Evolutionary conservation across 1,140 invertebrate species (phyloP), one percentile per base, ranked within the genome.

Genomic region (Brachystomella parvula): DNA sequence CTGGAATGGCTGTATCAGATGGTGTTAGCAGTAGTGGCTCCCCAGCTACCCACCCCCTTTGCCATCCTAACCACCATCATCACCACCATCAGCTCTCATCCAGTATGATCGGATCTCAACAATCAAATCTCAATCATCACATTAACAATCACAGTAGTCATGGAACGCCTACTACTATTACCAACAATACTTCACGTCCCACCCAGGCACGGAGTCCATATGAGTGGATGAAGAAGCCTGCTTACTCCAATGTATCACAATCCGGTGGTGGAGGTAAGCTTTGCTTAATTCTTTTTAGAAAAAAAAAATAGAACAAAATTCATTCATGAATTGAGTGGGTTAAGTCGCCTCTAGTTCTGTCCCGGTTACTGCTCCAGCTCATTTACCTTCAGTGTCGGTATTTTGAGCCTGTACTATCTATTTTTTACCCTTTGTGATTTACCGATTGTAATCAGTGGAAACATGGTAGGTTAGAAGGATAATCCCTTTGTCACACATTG

Each of bases 221-320:
- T 75, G 89, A 91, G 70, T 94, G 90, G 90, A 92, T 94, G 85
- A 92, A 89, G 76, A 91, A 89, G 76, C 85, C 87, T 0, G 86
- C 87, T 12, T 92, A 92, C 76, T 90, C 75, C 47, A 15, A 53
- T 26, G 53, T 57, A 1, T 64, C 61, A 39, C 49, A 47, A 33
- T 68, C 58, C 57, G 32, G 87, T 0, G 89, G 87, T 78, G 49
- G 49, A 53, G 49, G 49, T 53, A 19, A 53, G 49, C 24, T 44
- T 44, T 44, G 9, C 9, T 44, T 12, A 44, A n/a, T n/a, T 9
- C 9, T 44, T 44, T 44, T 44, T 44, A 44, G n/a, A 44, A 44
- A n/a, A 44, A 44, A 44, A 12, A 44, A 9, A 44, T 44, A 9
- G 39, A 44, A n/a, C 39, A 44, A 44, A 44, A 12, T 44, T 44